phyloP scores from a whole-genome alignment of 2,888 invertebrate genomes.

The Terebella lapidaria region DNA sequence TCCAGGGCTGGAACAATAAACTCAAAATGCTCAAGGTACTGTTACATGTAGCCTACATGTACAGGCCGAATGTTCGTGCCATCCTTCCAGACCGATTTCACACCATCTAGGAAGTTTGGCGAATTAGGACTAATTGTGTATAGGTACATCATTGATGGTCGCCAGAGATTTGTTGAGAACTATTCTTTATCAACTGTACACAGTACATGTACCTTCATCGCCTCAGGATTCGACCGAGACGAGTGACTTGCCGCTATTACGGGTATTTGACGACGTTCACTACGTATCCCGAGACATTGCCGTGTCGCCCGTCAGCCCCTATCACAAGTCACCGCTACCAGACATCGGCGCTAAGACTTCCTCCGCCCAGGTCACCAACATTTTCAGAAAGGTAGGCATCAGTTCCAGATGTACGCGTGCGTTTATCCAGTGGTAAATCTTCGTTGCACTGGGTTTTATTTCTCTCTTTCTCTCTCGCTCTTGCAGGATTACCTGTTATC shows the following conservation, averaged over 20 bases:
- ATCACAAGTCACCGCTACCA: slow-evolving; percentile 29
- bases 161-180: too few relatives aligned
- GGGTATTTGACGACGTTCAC: slow-evolving; percentile 39
- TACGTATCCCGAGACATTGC: slow-evolving; percentile 31
- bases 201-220: too few relatives aligned
- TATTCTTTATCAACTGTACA: too few relatives aligned
- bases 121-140: too few relatives aligned
- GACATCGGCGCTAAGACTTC: slow-evolving; percentile 28
- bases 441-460: neutral
- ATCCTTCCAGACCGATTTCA: too few relatives aligned
- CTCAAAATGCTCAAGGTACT: slow-evolving; percentile 34
- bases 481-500: slow-evolving; percentile 37
- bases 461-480: neutral
- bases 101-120: too few relatives aligned
- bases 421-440: neutral
- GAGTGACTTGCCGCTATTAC: slow-evolving; percentile 36
- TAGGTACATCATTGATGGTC: too few relatives aligned
- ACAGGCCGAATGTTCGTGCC: too few relatives aligned
- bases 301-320: slow-evolving; percentile 5
- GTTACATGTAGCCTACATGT: too few relatives aligned
- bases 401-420: neutral
- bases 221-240: slow-evolving; percentile 45
- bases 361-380: slow-evolving; percentile 9
- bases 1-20: slow-evolving; percentile 41
- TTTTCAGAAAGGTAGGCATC: slow-evolving; percentile 21